phyloP scores from a whole-genome alignment of 1,140 invertebrate species.

The Drosophila repletoides region DNA sequence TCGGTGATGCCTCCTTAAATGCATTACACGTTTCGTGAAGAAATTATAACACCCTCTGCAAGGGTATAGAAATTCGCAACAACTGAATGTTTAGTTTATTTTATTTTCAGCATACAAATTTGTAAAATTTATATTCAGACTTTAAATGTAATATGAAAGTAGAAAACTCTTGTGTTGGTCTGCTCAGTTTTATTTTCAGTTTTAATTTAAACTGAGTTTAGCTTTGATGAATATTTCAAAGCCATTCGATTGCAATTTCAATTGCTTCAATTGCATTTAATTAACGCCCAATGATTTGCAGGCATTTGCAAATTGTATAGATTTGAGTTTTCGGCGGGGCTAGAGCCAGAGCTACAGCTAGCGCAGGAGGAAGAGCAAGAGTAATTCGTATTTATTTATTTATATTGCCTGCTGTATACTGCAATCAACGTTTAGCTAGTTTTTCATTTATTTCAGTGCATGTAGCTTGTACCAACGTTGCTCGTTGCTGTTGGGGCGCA shows the following conservation, averaged over 20 bases:
- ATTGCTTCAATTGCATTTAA: slow-evolving; percentile 55
- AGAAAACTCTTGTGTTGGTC: too few relatives aligned
- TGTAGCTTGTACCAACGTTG: neutral
- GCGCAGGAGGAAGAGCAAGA: too few relatives aligned
- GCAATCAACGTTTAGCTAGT: slow-evolving; percentile 29
- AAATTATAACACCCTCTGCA: too few relatives aligned
- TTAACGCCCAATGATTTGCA: slow-evolving; percentile 44
- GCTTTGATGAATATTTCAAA: neutral
- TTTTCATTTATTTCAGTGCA: slow-evolving; percentile 48
- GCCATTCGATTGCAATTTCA: slow-evolving; percentile 19
- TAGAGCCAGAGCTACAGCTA: too few relatives aligned
- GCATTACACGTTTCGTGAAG: too few relatives aligned
- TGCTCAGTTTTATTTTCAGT: neutral
- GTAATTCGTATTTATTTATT: slow-evolving; percentile 46
- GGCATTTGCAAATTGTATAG: slow-evolving; percentile 41
- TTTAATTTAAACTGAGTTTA: neutral
- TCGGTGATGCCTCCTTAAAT: too few relatives aligned
- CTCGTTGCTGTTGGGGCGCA: slow-evolving; percentile 5
- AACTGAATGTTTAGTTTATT: too few relatives aligned
- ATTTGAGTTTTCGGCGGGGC: slow-evolving; percentile 27
- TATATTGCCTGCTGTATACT: slow-evolving; percentile 1
- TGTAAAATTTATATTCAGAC: too few relatives aligned
- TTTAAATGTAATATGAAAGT: too few relatives aligned
- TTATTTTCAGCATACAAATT: too few relatives aligned
- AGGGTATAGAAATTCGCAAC: too few relatives aligned